Evolutionary conservation across 92 coral and sea anemone species (phyloP).

Genomic region (Actinernus sp.): DNA sequence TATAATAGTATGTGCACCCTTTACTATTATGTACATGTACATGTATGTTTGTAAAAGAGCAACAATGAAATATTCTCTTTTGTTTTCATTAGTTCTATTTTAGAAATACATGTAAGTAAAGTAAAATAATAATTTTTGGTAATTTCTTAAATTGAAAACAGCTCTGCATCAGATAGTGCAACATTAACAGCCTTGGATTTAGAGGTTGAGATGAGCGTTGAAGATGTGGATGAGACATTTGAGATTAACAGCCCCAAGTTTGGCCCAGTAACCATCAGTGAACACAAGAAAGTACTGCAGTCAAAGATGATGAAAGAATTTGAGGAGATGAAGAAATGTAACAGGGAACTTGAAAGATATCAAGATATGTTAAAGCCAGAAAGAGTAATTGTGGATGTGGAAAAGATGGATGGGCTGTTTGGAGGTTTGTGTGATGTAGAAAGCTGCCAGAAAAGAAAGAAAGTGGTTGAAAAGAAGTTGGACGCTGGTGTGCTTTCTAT

Average conservation of each 20-base stretch:
- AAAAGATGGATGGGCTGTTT: background rate
- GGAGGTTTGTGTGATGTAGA: background rate
- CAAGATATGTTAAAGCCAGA: background rate
- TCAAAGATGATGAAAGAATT: background rate
- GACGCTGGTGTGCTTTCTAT: constrained; percentile 22
- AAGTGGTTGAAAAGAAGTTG: background rate
- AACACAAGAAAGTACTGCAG: background rate
- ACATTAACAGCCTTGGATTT: background rate
- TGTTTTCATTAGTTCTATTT: too few relatives aligned
- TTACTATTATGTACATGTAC: too few relatives aligned
- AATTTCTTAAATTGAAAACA: too few relatives aligned
- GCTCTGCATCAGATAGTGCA: constrained; percentile 4
- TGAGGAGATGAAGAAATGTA: background rate
- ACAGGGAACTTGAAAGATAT: background rate
- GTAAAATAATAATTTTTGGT: too few relatives aligned
- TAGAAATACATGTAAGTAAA: too few relatives aligned
- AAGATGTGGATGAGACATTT: too few relatives aligned
- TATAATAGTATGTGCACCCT: too few relatives aligned
- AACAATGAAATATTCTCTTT: too few relatives aligned
- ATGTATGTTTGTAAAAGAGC: too few relatives aligned
- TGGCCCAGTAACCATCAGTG: too few relatives aligned
- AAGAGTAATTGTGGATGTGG: background rate
- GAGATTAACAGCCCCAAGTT: too few relatives aligned
- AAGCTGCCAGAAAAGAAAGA: background rate
- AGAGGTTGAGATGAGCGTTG: too few relatives aligned